phyloP scores from a whole-genome alignment of 2,888 invertebrate genomes.

The Rotaria socialis region DNA sequence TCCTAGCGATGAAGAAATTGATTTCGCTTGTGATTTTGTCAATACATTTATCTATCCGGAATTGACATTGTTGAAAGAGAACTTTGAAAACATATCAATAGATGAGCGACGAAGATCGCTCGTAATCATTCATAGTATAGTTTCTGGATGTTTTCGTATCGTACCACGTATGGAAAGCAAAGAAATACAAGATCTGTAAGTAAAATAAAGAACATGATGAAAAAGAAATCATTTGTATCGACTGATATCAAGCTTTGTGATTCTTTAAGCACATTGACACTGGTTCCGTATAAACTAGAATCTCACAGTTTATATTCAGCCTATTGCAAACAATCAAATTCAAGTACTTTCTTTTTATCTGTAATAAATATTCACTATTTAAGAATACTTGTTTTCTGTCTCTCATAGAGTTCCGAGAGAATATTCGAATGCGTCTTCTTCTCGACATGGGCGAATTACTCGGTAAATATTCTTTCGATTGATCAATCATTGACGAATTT shows the following conservation, averaged over 20 bases:
- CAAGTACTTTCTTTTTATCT: not conserved
- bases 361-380: not conserved
- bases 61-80: conserved; percentile 32
- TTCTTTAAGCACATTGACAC: not conserved
- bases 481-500: not conserved
- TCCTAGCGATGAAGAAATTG: conserved; percentile 70
- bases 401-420: not conserved
- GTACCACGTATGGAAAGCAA: not conserved
- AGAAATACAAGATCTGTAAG: not conserved
- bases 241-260: not conserved
- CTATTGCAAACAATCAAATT: not conserved
- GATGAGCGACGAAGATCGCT: not conserved
- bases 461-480: not conserved
- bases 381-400: not conserved
- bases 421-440: not conserved
- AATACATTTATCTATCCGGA: conserved; percentile 29
- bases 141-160: not conserved
- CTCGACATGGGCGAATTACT: not conserved
- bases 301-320: not conserved
- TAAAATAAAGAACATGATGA: too few species aligned
- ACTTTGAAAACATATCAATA: not conserved
- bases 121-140: not conserved
- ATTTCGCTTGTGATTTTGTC: conserved; percentile 48
- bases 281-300: not conserved
- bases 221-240: not conserved